Base-by-base conservation (phyloP, 2,113 vertebrate species). In the Synchiropus splendidus region DNA sequence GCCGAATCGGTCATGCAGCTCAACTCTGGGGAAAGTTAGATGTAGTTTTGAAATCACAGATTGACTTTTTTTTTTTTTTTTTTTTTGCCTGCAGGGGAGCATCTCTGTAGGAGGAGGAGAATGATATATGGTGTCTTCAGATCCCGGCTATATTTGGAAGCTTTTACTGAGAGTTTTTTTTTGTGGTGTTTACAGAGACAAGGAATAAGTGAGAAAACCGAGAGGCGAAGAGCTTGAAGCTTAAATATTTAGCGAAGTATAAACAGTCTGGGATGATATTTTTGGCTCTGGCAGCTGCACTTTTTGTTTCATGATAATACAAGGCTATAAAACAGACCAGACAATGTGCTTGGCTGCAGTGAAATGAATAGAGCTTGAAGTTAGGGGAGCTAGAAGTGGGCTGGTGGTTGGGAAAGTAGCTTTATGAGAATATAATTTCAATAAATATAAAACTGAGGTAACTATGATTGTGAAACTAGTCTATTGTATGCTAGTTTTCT, bases 151-250 rank as follows among this genome's bases (percentile, higher is more conserved):
- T 16, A n/a, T n/a, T 30, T 35, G 17, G 2, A 21, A 11, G 12
- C 14, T 15, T 17, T 42, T 33, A 50, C 39, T 32, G 18, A 48
- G 13, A 16, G 21, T 27, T 27, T 27, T 27, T 27, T 27, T 27
- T 27, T 27, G 21, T 27, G 34, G 12, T 13, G 6, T 35, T 35
- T 35, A 13, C 6, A 14, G 34, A 35, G 13, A 14, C 6, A 35
- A 35, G 33, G 6, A 35, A 35, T 27, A 35, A 35, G 33, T n/a
- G 33, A 35, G 33, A 35, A 35, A 34, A n/a, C 11, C 21, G 21
- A 27, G 21, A 27, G 21, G 21, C 33, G 12, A 35, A 35, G 33
- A 35, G 33, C 21, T 27, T 35, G 33, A 35, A 35, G 11, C 12
- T 35, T 35, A 13, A 35, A 35, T 6, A 13, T 35, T 13, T 35